These are phyloP conservation scores for Clarias batrachus DNA, from an alignment of 2,113 vertebrate species.

Conservation along the genomic window DNA sequence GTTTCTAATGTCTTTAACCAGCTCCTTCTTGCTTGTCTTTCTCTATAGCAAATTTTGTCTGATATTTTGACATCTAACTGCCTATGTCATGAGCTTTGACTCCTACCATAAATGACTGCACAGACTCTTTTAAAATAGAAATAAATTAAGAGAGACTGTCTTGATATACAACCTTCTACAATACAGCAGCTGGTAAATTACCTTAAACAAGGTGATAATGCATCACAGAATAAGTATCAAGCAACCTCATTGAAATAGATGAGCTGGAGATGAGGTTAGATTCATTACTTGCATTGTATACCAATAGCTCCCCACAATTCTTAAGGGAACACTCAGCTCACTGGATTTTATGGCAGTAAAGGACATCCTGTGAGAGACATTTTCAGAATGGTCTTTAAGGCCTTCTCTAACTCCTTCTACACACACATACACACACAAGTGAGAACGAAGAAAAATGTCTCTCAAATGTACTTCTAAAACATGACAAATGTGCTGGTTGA, in stretches of 20 bases:
- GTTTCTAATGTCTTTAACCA: too few species aligned
- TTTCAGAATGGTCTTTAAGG: conserved; percentile 38
- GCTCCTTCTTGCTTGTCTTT: neutral
- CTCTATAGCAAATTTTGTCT: neutral
- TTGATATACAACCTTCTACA: neutral
- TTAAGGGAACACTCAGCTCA: conserved; percentile 24
- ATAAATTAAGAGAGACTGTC: neutral
- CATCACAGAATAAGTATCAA: neutral
- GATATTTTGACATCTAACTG: neutral
- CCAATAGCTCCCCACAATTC: neutral
- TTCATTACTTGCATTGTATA: neutral
- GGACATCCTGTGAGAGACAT: conserved; percentile 27
- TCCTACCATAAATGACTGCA: neutral
- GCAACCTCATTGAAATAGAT: neutral
- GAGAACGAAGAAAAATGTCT: conserved; percentile 46
- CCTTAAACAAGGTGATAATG: neutral
- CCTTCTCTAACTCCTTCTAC: conserved; percentile 36
- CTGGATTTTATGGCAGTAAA: conserved; percentile 34
- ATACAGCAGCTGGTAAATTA: conserved; percentile 9
- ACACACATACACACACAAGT: conserved; percentile 19
- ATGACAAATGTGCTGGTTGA: conserved; percentile 41
- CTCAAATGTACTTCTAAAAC: conserved; percentile 44
- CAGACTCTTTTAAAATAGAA: neutral
- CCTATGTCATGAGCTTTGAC: neutral
- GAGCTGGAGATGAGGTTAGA: neutral